Evolutionary conservation across 2,113 vertebrate species (phyloP).

Genomic region (Hippocampus zosterae): DNA sequence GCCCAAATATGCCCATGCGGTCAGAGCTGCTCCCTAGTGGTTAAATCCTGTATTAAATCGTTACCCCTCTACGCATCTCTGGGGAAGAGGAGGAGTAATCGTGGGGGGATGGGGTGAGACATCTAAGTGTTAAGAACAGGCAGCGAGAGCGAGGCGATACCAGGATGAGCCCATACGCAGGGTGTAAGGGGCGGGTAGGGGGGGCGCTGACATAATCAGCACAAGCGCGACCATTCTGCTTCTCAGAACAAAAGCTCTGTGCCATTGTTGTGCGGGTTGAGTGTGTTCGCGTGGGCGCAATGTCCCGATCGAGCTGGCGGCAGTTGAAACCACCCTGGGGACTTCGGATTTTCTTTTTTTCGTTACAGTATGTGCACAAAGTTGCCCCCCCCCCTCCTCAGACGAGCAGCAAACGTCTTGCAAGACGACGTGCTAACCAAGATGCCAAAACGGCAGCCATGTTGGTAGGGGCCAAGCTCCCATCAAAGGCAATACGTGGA

Average conservation of each 20-base stretch:
- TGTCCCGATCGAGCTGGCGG: conserved; percentile 32
- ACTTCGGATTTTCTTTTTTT: conserved; percentile 22
- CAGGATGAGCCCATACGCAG: neutral
- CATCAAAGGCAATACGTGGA: too few relatives aligned
- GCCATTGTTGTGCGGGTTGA: conserved; percentile 24
- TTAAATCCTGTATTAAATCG: too few relatives aligned
- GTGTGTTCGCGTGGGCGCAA: conserved; percentile 15
- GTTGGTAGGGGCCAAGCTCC: too few relatives aligned
- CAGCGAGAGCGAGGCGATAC: neutral
- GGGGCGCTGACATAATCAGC: conserved; percentile 54
- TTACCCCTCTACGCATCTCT: too few relatives aligned
- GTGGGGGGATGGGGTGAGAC: conserved; percentile 33
- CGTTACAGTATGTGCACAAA: too few relatives aligned
- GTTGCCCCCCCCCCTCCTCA: too few relatives aligned
- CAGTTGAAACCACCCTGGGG: conserved; percentile 32
- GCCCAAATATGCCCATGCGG: neutral
- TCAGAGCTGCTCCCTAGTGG: neutral
- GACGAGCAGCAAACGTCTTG: too few relatives aligned
- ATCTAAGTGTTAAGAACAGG: conserved; percentile 27
- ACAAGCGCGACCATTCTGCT: conserved; percentile 61
- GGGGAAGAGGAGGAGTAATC: neutral
- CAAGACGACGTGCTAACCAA: too few relatives aligned
- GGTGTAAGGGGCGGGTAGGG: neutral
- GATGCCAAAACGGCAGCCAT: too few relatives aligned
- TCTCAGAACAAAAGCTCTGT: conserved; percentile 59